Evolutionary conservation across 2,888 invertebrate species (phyloP).

Genomic region (Zele albiditarsus): DNA sequence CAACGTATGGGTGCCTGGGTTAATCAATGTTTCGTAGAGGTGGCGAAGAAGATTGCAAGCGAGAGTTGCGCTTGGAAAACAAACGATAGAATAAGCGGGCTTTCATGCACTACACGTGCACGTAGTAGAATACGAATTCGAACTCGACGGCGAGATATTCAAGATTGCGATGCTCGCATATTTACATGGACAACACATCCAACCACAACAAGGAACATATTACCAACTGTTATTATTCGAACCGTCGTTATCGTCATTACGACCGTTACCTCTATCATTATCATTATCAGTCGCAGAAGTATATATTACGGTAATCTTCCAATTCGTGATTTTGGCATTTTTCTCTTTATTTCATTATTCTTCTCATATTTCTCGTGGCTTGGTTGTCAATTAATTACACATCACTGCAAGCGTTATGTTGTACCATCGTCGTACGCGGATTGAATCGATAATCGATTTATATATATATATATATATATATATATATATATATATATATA

Average conservation of each 20-base stretch:
- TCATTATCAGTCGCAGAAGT: background rate
- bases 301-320: slow-evolving; percentile 22
- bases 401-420: background rate
- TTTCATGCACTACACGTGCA: slow-evolving; percentile 44
- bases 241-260: slow-evolving; percentile 11
- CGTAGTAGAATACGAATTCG: slow-evolving; percentile 42
- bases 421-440: background rate
- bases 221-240: slow-evolving; percentile 8
- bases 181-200: background rate
- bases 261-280: slow-evolving; percentile 24
- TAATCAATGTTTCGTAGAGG: slow-evolving; percentile 68
- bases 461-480: no score
- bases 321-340: background rate
- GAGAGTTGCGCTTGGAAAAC: slow-evolving; percentile 49
- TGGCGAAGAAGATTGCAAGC: slow-evolving; percentile 67
- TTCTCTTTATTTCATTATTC: background rate
- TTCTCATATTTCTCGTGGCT: background rate
- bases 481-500: no score
- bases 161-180: slow-evolving; percentile 50
- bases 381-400: background rate
- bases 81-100: slow-evolving; percentile 52
- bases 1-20: slow-evolving; percentile 73
- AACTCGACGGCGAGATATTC: slow-evolving; percentile 42
- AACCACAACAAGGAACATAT: background rate
- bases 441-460: background rate